A percentile compares a stretch with the other conserved stretches of the same genome.
Conservation (phyloP, 2,113 vertebrate species). For the Setophaga kirtlandii region DNA sequence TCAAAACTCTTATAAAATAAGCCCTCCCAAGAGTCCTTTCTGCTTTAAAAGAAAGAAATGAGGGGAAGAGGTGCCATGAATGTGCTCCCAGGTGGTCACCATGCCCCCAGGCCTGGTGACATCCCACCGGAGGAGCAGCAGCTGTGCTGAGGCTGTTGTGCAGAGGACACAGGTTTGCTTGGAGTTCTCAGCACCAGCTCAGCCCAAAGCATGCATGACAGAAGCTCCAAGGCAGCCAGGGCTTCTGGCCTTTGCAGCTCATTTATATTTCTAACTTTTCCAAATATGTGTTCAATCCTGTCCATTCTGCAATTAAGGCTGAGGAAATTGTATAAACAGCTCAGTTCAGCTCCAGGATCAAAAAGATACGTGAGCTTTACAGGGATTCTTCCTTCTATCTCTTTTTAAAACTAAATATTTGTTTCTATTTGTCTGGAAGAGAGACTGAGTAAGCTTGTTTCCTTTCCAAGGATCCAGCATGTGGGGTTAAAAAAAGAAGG, state of each 20-base stretch:
- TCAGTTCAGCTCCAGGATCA: neutral
- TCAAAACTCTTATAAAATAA: neutral
- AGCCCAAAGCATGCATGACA: neutral
- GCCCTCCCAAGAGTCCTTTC: neutral
- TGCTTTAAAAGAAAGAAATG: neutral
- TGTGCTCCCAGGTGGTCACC: neutral
- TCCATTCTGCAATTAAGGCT: neutral
- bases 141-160: neutral
- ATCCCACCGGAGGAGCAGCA: neutral
- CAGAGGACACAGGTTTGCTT: neutral
- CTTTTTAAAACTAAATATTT: constrained; percentile 27
- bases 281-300: neutral
- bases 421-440: constrained; percentile 32
- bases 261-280: neutral
- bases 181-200: neutral
- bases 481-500: constrained; percentile 10
- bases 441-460: constrained; percentile 12
- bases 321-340: constrained; percentile 26
- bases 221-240: neutral
- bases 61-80: neutral
- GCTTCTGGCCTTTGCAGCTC: neutral
- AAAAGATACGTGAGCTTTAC: neutral
- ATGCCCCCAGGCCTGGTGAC: neutral
- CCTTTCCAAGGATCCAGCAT: neutral
- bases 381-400: neutral